These are phyloP conservation scores for Phylloscopus trochilus DNA, from an alignment of 2,113 vertebrate genomes.

Conservation along the genomic window DNA sequence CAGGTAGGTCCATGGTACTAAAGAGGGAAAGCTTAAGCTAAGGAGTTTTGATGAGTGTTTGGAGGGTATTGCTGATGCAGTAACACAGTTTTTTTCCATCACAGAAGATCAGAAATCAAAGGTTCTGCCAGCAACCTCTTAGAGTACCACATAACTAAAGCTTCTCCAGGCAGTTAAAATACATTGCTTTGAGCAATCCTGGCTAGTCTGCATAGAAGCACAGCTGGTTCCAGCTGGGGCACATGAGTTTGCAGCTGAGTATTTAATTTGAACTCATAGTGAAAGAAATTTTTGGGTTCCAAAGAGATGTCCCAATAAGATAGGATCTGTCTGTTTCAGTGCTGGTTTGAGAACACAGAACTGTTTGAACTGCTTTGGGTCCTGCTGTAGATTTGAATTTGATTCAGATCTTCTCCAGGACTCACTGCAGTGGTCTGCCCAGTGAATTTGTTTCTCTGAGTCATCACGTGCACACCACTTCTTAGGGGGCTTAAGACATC, in stretches of 20 bases:
- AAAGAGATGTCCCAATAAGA: background rate
- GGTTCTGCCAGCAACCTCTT: background rate
- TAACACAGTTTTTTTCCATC: constrained; percentile 6
- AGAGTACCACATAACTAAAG: background rate
- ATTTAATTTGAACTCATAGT: background rate
- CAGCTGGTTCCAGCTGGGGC: background rate
- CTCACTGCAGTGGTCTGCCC: background rate
- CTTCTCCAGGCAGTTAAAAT: background rate
- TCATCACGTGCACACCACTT: background rate
- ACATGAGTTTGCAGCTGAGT: background rate
- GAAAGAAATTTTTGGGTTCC: background rate
- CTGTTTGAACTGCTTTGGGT: background rate
- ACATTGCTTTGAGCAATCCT: background rate
- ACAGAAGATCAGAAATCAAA: background rate
- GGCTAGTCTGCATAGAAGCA: background rate
- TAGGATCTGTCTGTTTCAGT: background rate
- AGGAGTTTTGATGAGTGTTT: background rate
- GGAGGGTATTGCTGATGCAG: background rate
- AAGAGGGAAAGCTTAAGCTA: background rate
- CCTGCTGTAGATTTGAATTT: background rate
- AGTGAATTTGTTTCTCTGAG: background rate
- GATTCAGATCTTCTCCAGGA: background rate
- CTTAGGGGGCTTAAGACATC: background rate
- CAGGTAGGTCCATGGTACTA: background rate
- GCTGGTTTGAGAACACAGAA: background rate